phyloP scores from a whole-genome alignment of 2,797 vertebrate species.

The Phoebastria nigripes region DNA sequence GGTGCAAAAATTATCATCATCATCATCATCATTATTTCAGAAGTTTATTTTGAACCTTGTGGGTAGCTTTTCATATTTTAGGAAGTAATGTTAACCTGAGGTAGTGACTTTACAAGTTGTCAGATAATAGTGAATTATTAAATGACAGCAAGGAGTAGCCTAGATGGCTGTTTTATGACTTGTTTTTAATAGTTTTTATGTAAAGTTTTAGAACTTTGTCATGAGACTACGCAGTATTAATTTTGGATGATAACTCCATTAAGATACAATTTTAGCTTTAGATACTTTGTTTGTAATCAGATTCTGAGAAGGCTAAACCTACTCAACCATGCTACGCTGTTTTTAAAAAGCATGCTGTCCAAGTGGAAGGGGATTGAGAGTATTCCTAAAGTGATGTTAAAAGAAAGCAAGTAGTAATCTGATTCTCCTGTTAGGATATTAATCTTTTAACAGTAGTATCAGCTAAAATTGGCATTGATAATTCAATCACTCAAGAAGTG shows the following conservation, averaged over 20 bases:
- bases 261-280: neutral
- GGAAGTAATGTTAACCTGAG: neutral
- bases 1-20: neutral
- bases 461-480: slow-evolving; percentile 29
- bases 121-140: neutral
- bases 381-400: neutral
- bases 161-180: neutral
- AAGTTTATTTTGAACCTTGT: neutral
- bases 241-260: neutral
- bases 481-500: slow-evolving; percentile 2
- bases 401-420: neutral
- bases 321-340: neutral
- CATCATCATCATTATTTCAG: neutral
- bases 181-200: neutral
- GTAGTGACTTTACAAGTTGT: neutral
- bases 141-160: neutral
- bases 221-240: neutral
- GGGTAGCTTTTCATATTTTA: neutral
- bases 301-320: neutral
- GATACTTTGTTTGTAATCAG: neutral
- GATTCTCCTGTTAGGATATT: neutral
- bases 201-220: neutral
- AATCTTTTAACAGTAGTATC: slow-evolving; percentile 25
- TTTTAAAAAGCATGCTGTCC: neutral
- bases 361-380: neutral